Conservation (phyloP, 2,113 vertebrate species). For the Alethe diademata region DNA sequence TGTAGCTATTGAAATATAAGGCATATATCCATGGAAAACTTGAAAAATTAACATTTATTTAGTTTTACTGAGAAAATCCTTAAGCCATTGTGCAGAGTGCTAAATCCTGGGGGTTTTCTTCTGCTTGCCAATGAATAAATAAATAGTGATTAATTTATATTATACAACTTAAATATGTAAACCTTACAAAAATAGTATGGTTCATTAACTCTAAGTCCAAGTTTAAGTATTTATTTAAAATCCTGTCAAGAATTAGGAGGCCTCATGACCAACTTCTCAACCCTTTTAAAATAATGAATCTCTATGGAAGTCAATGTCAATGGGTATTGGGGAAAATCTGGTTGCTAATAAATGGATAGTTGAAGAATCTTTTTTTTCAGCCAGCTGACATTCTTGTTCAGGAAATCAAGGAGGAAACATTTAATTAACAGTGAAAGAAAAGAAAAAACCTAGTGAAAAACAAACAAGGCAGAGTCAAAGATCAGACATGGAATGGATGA, state of each 20-base stretch:
- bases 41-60: not conserved
- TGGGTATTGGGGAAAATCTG: not conserved
- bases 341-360: not conserved
- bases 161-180: not conserved
- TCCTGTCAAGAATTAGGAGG: not conserved
- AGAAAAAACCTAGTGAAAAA: not conserved
- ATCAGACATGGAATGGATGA: not conserved
- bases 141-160: not conserved
- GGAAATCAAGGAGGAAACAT: not conserved
- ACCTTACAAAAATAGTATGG: not conserved
- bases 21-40: not conserved
- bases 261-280: not conserved
- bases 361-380: not conserved
- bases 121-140: not conserved
- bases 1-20: not conserved
- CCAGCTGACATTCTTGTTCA: not conserved
- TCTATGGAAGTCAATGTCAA: not conserved
- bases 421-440: conserved; percentile 7
- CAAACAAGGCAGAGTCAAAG: not conserved
- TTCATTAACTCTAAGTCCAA: not conserved
- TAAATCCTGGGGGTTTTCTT: not conserved
- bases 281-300: not conserved
- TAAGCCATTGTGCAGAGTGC: not conserved
- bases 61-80: not conserved
- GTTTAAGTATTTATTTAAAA: not conserved